Base-by-base conservation (phyloP, 2,888 invertebrate genomes). In the Iselma pallidipennis region DNA sequence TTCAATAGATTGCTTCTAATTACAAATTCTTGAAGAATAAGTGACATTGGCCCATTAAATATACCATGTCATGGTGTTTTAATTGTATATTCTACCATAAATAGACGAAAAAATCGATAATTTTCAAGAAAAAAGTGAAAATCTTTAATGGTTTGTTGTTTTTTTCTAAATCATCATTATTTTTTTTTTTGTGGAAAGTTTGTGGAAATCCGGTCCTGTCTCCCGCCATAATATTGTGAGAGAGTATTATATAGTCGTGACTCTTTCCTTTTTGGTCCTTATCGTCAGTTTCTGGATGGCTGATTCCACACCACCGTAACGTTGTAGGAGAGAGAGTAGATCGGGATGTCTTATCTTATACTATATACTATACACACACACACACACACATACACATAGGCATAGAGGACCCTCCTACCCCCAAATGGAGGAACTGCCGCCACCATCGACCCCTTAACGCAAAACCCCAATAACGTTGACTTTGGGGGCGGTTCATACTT, bases 271-370 rank as follows among this genome's bases (percentile, higher is more conserved):
- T 71, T 65, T 74, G 73, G 77, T 78, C 81, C 81, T 82, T 82
- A 82, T 82, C 82, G 80, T 76, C 76, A 78, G 79, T 82, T 82
- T 82, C 82, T 81, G 80, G 81, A 78, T 81, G 80, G 81, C 75
- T 81, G 81, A 75, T 73, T 78, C 73, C 76, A 77, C 73, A 42
- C 42, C 42, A 72, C 76, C 79, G 79, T 76, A 75, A 76, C 75
- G 77, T 42, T 42, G 42, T 42, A 19, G n/a, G n/a, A n/a, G n/a
- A n/a, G 42, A 9, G 19, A 42, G 42, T 73, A 79, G 79, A 81
- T 80, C 81, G 79, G 77, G 76, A 77, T 77, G 80, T 79, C 80
- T 80, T 81, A 80, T 80, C 80, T 80, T 74, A 65, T 61, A 64
- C 70, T 69, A 63, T 61, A 63, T 66, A 70, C 68, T 63, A 66